phyloP scores from a whole-genome alignment of 2,888 invertebrate species.

The Amphipoea oculea region DNA sequence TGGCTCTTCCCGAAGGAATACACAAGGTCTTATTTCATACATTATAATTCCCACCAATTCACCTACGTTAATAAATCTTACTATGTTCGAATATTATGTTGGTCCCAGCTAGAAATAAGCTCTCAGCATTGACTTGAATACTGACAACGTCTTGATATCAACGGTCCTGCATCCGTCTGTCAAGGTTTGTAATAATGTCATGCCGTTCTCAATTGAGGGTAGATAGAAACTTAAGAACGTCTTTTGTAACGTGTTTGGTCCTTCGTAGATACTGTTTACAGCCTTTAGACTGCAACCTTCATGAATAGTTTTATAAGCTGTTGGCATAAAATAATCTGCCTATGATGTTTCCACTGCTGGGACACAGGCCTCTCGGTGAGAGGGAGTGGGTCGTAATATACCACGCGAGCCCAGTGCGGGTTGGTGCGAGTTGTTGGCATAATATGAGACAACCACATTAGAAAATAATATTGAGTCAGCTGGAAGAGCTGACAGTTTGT shows the following conservation, averaged over 20 bases:
- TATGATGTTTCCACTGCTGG: too few species aligned
- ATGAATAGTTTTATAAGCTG: not conserved
- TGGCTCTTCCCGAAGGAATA: not conserved
- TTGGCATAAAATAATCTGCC: too few species aligned
- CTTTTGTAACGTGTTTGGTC: not conserved
- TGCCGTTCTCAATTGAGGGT: constrained; percentile 16
- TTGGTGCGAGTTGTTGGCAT: too few species aligned
- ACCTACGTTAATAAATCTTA: not conserved
- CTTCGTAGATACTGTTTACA: not conserved
- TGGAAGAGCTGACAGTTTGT: too few species aligned
- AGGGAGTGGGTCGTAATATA: too few species aligned
- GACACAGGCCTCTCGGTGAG: too few species aligned
- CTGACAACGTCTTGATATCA: constrained; percentile 14
- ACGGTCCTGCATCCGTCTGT: constrained; percentile 2
- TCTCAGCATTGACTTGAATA: constrained; percentile 8
- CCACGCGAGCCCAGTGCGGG: too few species aligned
- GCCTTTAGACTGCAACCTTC: too few species aligned
- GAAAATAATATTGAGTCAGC: too few species aligned
- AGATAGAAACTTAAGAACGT: not conserved
- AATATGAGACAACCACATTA: too few species aligned
- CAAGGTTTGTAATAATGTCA: constrained; percentile 22
- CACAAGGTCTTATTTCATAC: not conserved
- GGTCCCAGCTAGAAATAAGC: constrained; percentile 2
- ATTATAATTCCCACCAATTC: not conserved
- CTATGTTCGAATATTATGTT: not conserved